phyloP scores from a whole-genome alignment of 23 tunicate species.

The Phallusia fumigata region DNA sequence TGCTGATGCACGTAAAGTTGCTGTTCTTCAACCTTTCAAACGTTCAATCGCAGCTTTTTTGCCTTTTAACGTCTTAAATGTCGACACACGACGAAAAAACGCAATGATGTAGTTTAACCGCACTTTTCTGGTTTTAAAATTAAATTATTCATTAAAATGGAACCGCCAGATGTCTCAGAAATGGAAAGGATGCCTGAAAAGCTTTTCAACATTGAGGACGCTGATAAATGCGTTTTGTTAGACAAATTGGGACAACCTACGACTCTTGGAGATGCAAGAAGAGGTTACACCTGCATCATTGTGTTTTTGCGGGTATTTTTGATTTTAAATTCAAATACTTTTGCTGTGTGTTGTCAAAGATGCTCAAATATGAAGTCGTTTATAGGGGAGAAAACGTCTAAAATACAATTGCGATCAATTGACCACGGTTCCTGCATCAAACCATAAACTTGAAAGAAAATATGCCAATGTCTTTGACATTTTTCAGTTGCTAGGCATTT shows the following conservation, averaged over 20 bases:
- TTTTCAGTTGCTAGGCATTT: neutral
- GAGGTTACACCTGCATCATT: conserved; percentile 26
- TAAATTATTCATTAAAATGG: neutral
- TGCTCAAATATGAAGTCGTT: neutral
- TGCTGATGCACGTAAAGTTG: no score
- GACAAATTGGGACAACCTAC: conserved; percentile 19
- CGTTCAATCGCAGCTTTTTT: no score
- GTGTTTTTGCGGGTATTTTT: conserved; percentile 44
- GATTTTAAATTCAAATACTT: neutral
- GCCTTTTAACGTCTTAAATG: no score
- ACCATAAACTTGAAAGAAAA: no score
- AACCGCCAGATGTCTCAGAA: conserved; percentile 21
- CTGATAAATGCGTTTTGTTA: conserved; percentile 39
- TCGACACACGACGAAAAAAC: no score
- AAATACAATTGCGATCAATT: no score
- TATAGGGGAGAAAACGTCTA: no score
- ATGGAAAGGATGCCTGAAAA: conserved; percentile 65
- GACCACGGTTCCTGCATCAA: no score
- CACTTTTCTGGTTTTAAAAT: no score
- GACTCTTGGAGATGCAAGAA: conserved; percentile 20
- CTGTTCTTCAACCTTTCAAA: no score
- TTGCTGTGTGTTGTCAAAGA: neutral
- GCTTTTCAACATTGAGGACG: conserved; percentile 32
- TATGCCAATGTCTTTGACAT: neutral
- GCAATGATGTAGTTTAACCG: no score